These are phyloP conservation scores for Neotoma lepida DNA, from an alignment of 2,113 vertebrate species.

Conservation along the genomic window DNA sequence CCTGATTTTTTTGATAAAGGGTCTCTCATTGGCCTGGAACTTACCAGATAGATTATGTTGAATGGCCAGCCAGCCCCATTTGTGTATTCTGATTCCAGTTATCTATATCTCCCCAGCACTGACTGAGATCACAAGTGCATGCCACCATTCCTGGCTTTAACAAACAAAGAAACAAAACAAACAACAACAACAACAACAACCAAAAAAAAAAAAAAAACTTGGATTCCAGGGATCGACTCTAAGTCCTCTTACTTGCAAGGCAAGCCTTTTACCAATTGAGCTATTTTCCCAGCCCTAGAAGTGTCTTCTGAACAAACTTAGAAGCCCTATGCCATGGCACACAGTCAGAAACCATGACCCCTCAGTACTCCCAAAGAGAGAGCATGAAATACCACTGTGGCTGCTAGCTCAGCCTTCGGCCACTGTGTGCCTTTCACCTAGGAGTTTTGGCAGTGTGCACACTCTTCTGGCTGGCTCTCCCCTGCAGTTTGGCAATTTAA, in stretches of 20 bases:
- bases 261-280: not conserved
- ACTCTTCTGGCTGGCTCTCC: not conserved
- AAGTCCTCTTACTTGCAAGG: not conserved
- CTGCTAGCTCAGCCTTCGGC: not conserved
- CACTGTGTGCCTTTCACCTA: not conserved
- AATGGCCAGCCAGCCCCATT: not conserved
- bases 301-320: not conserved
- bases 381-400: accelerated
- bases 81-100: too few species aligned
- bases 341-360: accelerated
- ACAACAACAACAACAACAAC: not conserved
- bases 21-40: too few species aligned
- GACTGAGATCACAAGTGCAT: not conserved
- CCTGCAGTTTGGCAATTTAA: not conserved
- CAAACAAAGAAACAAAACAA: not conserved
- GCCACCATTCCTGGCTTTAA: not conserved
- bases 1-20: not conserved
- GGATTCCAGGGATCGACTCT: too few species aligned
- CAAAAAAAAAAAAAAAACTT: not conserved
- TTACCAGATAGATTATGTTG: not conserved
- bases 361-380: not conserved
- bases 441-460: not conserved
- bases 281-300: not conserved
- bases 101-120: not conserved
- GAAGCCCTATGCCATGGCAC: not conserved